Evolutionary conservation across 2,113 vertebrate genomes (phyloP), one percentile per base, ranked within the genome.

Genomic region (Callipepla californica): DNA sequence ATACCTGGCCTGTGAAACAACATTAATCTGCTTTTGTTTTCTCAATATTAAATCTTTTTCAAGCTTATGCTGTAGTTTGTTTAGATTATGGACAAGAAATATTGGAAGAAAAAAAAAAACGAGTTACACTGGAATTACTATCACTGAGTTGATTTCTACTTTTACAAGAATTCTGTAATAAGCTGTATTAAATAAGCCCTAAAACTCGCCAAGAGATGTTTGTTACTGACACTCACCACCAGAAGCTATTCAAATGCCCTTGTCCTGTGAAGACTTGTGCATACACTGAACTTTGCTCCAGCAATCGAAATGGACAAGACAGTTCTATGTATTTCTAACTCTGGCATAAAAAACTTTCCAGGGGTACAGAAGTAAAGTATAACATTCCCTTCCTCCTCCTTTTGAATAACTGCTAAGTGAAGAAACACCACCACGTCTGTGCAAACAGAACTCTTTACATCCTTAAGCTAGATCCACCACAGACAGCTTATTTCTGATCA

Each of bases 381-480:
- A 69, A 77, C 66, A 36, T 13, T 65, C 44, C 28, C 57, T 68
- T 15, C 13, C 58, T 72, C 11, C 10, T 18, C 72, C 48, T 26
- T 87, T 4, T 50, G 21, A 76, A 19, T 51, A 85, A 70, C 20
- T 70, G 15, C 12, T 53, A 40, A 7, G 30, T 65, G 36, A 79
- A 80, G 58, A 95, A 68, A 66, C 15, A 58, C 9, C 63, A 13
- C 5, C 7, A 9, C 9, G 8, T 17, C 9, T 36, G 48, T 4
- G 65, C 59, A 21, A 73, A 69, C 7, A 63, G 30, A 69, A 40
- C 7, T 5, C 3, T 68, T 73, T 1, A 51, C 8, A 13, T 25
- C 48, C 15, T 85, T 32, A n/a, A 0, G 2, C 38, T 1, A 21
- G 18, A 20, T 18, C 25, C 3, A 28, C 1, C 40, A 2, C 2